These are phyloP conservation scores for Chionodraco myersi DNA, from an alignment of 2,113 vertebrate genomes.

Conservation along the genomic window DNA sequence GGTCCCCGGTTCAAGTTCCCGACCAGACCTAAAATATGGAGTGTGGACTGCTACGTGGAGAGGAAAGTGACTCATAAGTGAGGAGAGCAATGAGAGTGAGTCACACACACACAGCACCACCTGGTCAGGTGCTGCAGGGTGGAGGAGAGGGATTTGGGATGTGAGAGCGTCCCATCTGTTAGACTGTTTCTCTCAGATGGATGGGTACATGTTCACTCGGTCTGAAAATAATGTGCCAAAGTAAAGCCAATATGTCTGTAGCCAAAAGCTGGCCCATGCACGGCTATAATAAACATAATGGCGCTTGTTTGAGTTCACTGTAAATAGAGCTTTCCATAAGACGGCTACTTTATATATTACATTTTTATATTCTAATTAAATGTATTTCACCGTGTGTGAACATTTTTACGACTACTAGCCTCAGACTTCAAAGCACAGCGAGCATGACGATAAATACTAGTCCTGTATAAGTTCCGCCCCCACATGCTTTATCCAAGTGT, in stretches of 20 bases:
- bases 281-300: background rate
- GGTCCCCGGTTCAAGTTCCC: no score
- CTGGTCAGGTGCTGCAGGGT: conserved; percentile 57
- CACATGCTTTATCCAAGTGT: no score
- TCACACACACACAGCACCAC: conserved; percentile 31
- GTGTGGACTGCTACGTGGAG: no score
- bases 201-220: background rate
- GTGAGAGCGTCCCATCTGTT: conserved; percentile 58
- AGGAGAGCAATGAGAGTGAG: conserved; percentile 24
- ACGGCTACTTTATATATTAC: no score
- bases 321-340: no score
- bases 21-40: no score
- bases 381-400: no score
- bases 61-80: background rate
- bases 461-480: no score
- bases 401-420: no score
- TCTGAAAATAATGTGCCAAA: background rate
- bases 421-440: no score
- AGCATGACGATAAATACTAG: no score
- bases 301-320: background rate
- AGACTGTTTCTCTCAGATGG: conserved; percentile 9
- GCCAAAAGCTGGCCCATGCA: background rate
- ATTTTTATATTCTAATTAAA: no score
- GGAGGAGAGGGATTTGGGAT: conserved; percentile 56
- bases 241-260: conserved; percentile 8